Conservation (phyloP, 2,888 invertebrate species). For the Polia nebulosa region DNA sequence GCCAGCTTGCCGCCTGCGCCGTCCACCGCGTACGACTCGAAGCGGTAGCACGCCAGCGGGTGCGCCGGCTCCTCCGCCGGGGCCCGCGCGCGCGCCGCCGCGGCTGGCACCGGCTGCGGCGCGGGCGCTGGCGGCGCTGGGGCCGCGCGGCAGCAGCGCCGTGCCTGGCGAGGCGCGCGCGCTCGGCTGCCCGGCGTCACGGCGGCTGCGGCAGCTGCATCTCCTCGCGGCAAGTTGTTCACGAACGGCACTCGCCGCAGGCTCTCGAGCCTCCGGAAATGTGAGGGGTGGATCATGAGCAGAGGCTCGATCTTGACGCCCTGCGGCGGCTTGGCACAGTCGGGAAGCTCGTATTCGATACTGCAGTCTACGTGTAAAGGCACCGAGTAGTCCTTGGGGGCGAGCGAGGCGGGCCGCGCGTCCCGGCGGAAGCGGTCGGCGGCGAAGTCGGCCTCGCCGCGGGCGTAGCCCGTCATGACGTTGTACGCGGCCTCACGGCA, state of each 20-base stretch:
- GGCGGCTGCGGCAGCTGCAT: conserved; percentile 81
- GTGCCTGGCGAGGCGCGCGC: conserved; percentile 71
- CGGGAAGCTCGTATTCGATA: conserved; percentile 97
- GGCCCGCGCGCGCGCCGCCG: conserved; percentile 69
- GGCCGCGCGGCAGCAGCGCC: conserved; percentile 76
- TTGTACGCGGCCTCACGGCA: conserved; percentile 89
- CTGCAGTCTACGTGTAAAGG: conserved; percentile 97
- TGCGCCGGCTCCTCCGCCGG: conserved; percentile 68
- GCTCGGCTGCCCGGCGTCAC: conserved; percentile 69
- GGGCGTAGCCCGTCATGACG: conserved; percentile 90
- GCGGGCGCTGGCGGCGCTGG: conserved; percentile 72
- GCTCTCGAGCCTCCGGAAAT: conserved; percentile 96
- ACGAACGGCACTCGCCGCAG: conserved; percentile 96
- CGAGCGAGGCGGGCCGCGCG: conserved; percentile 87
- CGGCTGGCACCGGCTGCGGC: conserved; percentile 75
- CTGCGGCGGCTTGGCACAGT: conserved; percentile 96
- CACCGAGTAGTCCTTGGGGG: conserved; percentile 95
- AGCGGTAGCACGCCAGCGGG: conserved; percentile 75
- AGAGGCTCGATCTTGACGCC: conserved; percentile 96
- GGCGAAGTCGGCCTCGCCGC: conserved; percentile 89
- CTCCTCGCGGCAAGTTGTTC: conserved; percentile 94
- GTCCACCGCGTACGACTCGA: conserved; percentile 76
- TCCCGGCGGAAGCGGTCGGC: conserved; percentile 87
- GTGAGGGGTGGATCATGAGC: conserved; percentile 97
- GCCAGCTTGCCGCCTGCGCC: conserved; percentile 73